Evolutionary conservation across 2,113 vertebrate species (phyloP), one percentile per base, ranked within the genome.

Genomic region (Tiliqua scincoides): DNA sequence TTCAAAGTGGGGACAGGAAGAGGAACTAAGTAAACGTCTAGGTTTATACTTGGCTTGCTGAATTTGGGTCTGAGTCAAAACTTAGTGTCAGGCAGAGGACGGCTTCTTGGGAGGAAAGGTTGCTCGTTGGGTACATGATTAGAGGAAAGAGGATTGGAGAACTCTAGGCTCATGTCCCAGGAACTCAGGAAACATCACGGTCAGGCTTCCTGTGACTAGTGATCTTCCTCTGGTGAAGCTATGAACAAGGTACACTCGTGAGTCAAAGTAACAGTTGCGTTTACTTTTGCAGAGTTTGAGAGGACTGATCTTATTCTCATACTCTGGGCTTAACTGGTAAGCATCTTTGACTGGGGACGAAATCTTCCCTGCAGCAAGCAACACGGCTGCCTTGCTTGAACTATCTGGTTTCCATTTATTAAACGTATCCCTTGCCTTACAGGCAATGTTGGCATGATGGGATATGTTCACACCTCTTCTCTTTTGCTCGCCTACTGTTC

Each of bases 1-100:
- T 94, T 94, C 91, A 94, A 94, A 95, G 68, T 35, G 59, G 43
- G 95, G 93, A 93, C 93, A 94, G 93, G 91, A 92, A 94, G 95
- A 70, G 93, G 92, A 95, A 94, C 89, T 89, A 92, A 93, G 87
- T 90, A 94, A 95, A 94, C 91, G 93, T 91, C 87, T 87, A 93
- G 92, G 87, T 90, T 87, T 87, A 80, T 63, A 63, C 30, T 72
- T 79, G 54, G 57, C 77, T 86, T 73, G 59, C 70, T 86, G 78
- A 30, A 81, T 74, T 65, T 81, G 80, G 61, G 78, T 65, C 71
- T 54, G 70, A 86, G 57, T 74, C 40, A 67, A 32, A 81, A 54
- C 80, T 80, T 30, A 21, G 17, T 74, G 82, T 75, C 57, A 84
- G 59, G 18, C 37, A 75, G 59, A 65, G 59, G 27, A 77, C 59